phyloP scores from a whole-genome alignment of 2,888 invertebrate genomes.

The Anthoptus insignis region DNA sequence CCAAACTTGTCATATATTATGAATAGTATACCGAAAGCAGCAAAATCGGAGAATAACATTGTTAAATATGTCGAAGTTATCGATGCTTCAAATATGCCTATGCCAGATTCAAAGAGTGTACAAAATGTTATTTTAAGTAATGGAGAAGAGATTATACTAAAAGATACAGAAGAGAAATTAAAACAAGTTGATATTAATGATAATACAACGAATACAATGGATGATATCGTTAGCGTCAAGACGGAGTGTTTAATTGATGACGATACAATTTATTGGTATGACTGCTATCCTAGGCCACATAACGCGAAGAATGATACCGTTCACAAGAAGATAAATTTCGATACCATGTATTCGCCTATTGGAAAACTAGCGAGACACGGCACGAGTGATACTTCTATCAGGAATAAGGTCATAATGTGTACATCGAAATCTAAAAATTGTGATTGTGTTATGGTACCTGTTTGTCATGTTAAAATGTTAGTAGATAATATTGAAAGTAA shows the following conservation, averaged over 20 bases:
- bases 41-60: conserved; percentile 38
- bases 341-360: conserved; percentile 57
- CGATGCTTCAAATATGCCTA: conserved; percentile 12
- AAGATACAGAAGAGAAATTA: conserved; percentile 53
- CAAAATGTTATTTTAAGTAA: conserved; percentile 25
- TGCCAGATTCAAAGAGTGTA: conserved; percentile 24
- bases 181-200: conserved; percentile 45
- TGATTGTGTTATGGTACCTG: conserved; percentile 72
- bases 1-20: conserved; percentile 65
- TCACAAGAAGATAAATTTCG: conserved; percentile 51
- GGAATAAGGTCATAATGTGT: conserved; percentile 37
- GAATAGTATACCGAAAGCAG: conserved; percentile 47
- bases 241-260: conserved; percentile 41
- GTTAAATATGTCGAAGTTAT: conserved; percentile 25
- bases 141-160: conserved; percentile 56
- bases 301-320: conserved; percentile 38
- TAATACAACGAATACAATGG: conserved; percentile 51
- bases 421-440: conserved; percentile 55
- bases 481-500: conserved; percentile 74
- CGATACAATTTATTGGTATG: conserved; percentile 39
- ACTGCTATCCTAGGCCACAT: conserved; percentile 35
- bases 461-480: conserved; percentile 81
- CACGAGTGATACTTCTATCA: conserved; percentile 40
- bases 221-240: conserved; percentile 49
- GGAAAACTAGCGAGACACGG: conserved; percentile 42